These are phyloP conservation scores for Xanthia togata DNA, from an alignment of 2,888 invertebrate species.

Conservation along the genomic window DNA sequence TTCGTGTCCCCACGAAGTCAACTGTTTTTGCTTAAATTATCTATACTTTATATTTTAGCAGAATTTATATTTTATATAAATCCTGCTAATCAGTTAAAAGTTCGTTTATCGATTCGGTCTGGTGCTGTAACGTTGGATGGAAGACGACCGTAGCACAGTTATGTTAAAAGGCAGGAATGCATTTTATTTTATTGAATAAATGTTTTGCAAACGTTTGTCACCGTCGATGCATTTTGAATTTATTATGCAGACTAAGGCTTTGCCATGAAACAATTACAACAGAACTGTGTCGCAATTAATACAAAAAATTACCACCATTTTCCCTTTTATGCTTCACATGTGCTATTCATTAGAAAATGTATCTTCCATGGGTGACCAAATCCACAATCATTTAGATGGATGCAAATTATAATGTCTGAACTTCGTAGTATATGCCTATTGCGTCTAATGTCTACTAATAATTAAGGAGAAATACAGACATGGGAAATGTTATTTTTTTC, in stretches of 20 bases:
- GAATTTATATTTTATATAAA: no score
- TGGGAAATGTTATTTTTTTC: conserved; percentile 12
- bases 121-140: conserved; percentile 1
- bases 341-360: conserved; percentile 7
- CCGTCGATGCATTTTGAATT: not conserved
- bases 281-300: conserved; percentile 1
- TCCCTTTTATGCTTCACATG: not conserved
- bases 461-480: conserved; percentile 6
- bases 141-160: not conserved
- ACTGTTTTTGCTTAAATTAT: not conserved
- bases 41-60: no score
- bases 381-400: not conserved
- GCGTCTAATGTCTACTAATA: conserved; percentile 20
- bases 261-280: not conserved
- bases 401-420: conserved; percentile 4
- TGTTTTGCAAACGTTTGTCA: not conserved
- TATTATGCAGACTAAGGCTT: not conserved
- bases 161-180: no score
- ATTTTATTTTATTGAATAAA: conserved; percentile 12
- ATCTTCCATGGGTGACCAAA: not conserved
- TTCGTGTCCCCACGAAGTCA: not conserved
- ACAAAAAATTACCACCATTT: not conserved
- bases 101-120: not conserved
- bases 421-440: conserved; percentile 24
- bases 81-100: not conserved